These are phyloP conservation scores for Phalera bucephala DNA, from an alignment of 2,888 invertebrate genomes.

Conservation along the genomic window DNA sequence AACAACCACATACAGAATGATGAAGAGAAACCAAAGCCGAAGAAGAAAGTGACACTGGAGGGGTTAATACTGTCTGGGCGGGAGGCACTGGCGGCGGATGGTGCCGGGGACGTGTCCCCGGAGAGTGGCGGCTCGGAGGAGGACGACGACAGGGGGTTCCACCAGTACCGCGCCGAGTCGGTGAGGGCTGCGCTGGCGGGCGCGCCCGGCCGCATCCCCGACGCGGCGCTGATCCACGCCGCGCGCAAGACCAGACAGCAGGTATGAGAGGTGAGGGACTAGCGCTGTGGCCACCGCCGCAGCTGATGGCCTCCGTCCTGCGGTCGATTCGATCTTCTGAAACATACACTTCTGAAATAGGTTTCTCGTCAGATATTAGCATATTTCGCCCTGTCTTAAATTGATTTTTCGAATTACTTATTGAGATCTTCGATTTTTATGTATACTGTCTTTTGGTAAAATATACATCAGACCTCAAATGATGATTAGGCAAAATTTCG, in stretches of 20 bases:
- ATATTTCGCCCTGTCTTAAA: too few species aligned
- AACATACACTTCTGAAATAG: too few species aligned
- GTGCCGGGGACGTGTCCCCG: conserved; percentile 85
- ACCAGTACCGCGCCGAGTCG: conserved; percentile 84
- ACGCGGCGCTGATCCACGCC: conserved; percentile 98
- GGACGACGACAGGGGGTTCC: conserved; percentile 71
- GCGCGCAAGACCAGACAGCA: conserved; percentile 97
- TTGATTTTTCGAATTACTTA: too few species aligned
- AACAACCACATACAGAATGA: conserved; percentile 32
- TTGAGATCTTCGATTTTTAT: too few species aligned
- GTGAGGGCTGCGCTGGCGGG: conserved; percentile 90
- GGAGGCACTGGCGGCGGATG: conserved; percentile 91
- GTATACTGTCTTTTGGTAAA: too few species aligned
- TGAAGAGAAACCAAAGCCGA: conserved; percentile 43
- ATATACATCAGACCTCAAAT: too few species aligned
- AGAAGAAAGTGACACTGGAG: conserved; percentile 74
- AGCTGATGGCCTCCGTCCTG: too few species aligned
- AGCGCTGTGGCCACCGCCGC: conserved; percentile 32
- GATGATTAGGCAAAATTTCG: too few species aligned
- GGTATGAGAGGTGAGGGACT: conserved; percentile 91
- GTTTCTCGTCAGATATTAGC: too few species aligned
- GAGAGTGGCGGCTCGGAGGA: conserved; percentile 65
- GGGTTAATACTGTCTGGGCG: conserved; percentile 89
- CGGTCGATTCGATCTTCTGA: too few species aligned
- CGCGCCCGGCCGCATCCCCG: conserved; percentile 95